These are phyloP conservation scores for Linepithema humile DNA, from an alignment of 1,140 invertebrate species.

Conservation along the genomic window DNA sequence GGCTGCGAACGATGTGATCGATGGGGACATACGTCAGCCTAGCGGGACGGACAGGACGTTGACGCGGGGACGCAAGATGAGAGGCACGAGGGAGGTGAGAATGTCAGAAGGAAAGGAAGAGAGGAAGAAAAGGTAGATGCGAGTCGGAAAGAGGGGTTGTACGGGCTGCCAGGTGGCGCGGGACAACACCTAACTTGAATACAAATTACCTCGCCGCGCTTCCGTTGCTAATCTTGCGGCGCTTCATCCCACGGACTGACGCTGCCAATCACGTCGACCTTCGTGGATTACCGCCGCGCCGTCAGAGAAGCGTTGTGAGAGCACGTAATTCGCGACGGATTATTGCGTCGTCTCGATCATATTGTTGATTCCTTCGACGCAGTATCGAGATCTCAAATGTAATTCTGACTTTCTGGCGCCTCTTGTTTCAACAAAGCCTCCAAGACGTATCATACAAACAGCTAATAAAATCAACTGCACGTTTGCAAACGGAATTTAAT, in stretches of 20 bases:
- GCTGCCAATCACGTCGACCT: slow-evolving; percentile 72
- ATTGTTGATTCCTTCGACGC: slow-evolving; percentile 22
- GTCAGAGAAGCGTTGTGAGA: slow-evolving; percentile 39
- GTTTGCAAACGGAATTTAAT: neutral
- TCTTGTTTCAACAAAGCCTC: neutral
- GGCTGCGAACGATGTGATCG: slow-evolving; percentile 69
- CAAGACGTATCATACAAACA: neutral
- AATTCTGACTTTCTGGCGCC: slow-evolving; percentile 5
- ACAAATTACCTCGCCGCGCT: slow-evolving; percentile 73
- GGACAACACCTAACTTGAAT: slow-evolving; percentile 78
- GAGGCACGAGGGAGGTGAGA: slow-evolving; percentile 64
- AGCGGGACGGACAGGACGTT: slow-evolving; percentile 65
- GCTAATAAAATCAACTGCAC: neutral
- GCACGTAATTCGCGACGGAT: slow-evolving; percentile 71
- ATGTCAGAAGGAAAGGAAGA: slow-evolving; percentile 61
- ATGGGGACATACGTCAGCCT: slow-evolving; percentile 74
- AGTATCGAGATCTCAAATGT: slow-evolving; percentile 43
- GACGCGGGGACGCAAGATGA: slow-evolving; percentile 67
- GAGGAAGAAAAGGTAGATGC: slow-evolving; percentile 53
- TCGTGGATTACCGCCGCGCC: slow-evolving; percentile 66
- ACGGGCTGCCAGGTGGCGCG: slow-evolving; percentile 71
- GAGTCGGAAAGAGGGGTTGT: slow-evolving; percentile 19
- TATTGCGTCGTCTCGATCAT: slow-evolving; percentile 64
- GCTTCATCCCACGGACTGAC: slow-evolving; percentile 64
- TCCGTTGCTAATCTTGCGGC: slow-evolving; percentile 64